These are phyloP conservation scores for Ammodramus savannarum DNA, from an alignment of 2,113 vertebrate species.

Conservation along the genomic window DNA sequence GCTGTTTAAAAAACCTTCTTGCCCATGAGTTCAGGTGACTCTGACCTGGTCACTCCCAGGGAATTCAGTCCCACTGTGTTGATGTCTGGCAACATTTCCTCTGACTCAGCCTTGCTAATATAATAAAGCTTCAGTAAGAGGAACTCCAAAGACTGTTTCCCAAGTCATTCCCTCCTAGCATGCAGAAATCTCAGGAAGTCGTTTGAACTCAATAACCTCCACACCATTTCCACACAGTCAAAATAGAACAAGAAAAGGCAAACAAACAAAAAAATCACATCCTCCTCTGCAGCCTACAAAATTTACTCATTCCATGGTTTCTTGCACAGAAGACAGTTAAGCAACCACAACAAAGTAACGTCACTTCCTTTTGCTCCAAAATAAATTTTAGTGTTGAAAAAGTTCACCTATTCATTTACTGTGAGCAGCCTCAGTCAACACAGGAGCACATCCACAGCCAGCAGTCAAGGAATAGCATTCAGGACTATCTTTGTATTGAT, in stretches of 20 bases:
- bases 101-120: not conserved
- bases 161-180: not conserved
- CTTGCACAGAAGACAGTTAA: not conserved
- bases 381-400: not conserved
- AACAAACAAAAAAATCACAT: not conserved
- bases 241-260: not conserved
- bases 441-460: not conserved
- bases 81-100: not conserved
- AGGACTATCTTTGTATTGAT: not conserved
- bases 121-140: not conserved
- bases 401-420: not conserved
- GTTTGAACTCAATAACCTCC: constrained; percentile 3
- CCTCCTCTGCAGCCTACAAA: not conserved
- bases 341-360: not conserved
- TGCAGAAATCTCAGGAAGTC: not conserved
- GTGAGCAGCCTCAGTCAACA: not conserved
- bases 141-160: not conserved
- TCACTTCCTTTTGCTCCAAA: not conserved
- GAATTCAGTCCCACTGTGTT: not conserved
- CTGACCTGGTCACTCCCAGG: not conserved
- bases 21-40: not conserved
- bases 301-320: not conserved
- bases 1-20: not conserved
- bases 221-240: not conserved
- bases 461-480: not conserved